Percentiles rank a stretch among this genome's conserved stretches.
Evolutionary conservation across 64 coral and sea anemone species (phyloP).

Genomic region (Stylophora pistillata): DNA sequence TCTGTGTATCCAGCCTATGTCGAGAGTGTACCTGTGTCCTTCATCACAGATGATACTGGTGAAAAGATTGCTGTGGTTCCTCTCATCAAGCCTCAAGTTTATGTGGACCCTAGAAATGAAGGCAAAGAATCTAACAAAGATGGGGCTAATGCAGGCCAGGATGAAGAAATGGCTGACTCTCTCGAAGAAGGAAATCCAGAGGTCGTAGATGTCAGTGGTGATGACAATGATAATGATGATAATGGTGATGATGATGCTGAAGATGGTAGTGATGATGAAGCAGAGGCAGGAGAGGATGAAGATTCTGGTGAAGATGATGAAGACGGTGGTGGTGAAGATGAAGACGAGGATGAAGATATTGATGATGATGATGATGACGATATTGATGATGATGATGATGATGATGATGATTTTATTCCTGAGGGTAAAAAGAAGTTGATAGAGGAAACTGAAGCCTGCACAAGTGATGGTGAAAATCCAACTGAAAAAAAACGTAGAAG

Average conservation of each 20-base stretch:
- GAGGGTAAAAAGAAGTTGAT: background rate
- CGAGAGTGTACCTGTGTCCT: conserved; percentile 20
- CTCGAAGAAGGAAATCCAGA: conserved; percentile 1
- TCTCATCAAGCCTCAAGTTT: conserved; percentile 22
- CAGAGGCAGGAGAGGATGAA: background rate
- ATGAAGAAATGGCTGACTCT: background rate
- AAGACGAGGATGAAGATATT: background rate
- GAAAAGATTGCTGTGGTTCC: conserved; percentile 21
- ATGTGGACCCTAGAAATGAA: conserved; percentile 11
- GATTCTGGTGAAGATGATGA: background rate
- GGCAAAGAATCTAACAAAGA: conserved; percentile 14
- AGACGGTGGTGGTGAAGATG: background rate
- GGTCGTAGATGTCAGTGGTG: background rate
- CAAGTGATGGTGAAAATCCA: background rate
- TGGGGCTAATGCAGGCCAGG: background rate
- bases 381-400: conserved; percentile 6
- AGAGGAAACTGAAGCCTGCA: background rate
- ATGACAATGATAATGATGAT: background rate
- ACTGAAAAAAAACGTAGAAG: background rate
- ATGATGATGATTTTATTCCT: conserved; percentile 38
- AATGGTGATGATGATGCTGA: background rate
- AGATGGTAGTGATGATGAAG: background rate
- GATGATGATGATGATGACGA: background rate
- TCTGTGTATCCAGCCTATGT: conserved; percentile 45
- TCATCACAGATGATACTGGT: conserved; percentile 33